Evolutionary conservation across 2,113 vertebrate species (phyloP).

Genomic region (Pholis gunnellus): DNA sequence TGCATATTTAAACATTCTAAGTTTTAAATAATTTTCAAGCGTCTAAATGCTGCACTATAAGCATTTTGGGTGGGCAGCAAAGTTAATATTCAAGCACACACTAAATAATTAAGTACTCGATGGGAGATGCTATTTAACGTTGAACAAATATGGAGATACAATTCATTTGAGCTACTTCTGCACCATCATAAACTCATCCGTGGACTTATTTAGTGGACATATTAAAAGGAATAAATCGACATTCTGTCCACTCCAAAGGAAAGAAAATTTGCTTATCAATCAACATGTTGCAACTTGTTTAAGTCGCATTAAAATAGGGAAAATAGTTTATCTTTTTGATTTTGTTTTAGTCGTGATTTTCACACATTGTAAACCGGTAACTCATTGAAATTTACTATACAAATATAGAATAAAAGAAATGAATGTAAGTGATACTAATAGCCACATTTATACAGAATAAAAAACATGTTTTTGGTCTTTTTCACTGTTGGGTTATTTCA

Average conservation of each 20-base stretch:
- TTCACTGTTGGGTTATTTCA: background rate
- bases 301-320: background rate
- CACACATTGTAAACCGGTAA: background rate
- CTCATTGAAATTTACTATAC: background rate
- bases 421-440: background rate
- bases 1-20: slow-evolving; percentile 39
- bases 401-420: background rate
- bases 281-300: background rate
- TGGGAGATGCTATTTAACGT: slow-evolving; percentile 16
- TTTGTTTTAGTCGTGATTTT: background rate
- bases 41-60: slow-evolving; percentile 44
- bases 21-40: slow-evolving; percentile 37
- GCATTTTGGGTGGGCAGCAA: slow-evolving; percentile 28
- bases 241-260: background rate
- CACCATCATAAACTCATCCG: background rate
- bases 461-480: background rate
- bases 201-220: background rate
- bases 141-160: slow-evolving; percentile 6
- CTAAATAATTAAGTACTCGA: background rate
- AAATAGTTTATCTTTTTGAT: background rate
- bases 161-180: background rate
- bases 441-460: background rate
- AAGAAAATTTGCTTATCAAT: background rate
- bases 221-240: slow-evolving; percentile 13
- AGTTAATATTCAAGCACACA: slow-evolving; percentile 6